Percentiles rank a stretch among this genome's conserved stretches.
Evolutionary conservation across 1,140 invertebrate species (phyloP).

Genomic region (Laupala kohalensis): DNA sequence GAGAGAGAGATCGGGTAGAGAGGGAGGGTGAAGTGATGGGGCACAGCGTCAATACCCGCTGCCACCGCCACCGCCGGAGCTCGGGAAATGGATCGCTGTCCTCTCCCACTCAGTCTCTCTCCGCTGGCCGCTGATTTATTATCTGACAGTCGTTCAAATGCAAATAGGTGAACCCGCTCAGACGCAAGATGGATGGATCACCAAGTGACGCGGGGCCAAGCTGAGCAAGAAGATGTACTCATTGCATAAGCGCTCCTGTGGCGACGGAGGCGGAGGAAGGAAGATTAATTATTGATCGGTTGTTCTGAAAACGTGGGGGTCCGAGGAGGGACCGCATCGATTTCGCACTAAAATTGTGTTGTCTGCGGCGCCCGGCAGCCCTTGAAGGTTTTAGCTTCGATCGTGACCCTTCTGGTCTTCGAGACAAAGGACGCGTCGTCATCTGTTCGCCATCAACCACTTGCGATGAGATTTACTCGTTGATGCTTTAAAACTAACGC

Average conservation of each 20-base stretch:
- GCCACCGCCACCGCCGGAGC: too few relatives aligned
- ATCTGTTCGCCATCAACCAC: too few relatives aligned
- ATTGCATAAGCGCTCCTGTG: too few relatives aligned
- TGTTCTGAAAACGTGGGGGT: not conserved
- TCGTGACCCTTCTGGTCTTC: too few relatives aligned
- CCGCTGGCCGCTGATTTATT: constrained; percentile 5
- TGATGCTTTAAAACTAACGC: too few relatives aligned
- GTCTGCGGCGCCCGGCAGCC: not conserved
- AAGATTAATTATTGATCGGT: not conserved
- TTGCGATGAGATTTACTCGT: too few relatives aligned
- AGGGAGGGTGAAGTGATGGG: not conserved
- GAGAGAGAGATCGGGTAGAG: too few relatives aligned
- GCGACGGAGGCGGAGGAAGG: too few relatives aligned
- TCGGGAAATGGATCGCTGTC: constrained; percentile 7
- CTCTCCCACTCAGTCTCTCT: not conserved
- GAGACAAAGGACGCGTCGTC: too few relatives aligned
- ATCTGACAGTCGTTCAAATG: constrained; percentile 9
- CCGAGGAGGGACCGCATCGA: not conserved
- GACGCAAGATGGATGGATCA: not conserved
- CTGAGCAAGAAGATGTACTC: not conserved
- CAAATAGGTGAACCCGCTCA: not conserved
- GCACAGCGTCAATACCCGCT: not conserved
- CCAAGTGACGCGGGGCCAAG: not conserved
- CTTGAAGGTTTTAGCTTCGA: too few relatives aligned
- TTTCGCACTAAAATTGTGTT: not conserved